These are phyloP conservation scores for Proisotoma minuta DNA, from an alignment of 2,888 invertebrate genomes.

Conservation along the genomic window DNA sequence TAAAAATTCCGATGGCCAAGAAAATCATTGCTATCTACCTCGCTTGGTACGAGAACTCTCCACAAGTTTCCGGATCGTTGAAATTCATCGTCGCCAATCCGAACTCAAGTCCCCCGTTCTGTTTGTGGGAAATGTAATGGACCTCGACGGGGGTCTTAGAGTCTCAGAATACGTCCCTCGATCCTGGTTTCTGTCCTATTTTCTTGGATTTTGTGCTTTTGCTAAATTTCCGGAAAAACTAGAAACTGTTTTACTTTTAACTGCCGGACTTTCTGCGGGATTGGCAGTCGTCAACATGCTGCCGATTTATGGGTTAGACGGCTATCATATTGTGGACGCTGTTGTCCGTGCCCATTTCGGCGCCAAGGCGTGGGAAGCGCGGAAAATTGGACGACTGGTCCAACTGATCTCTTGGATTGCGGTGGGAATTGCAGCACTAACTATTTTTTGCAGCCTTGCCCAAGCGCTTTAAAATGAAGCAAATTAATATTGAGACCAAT, in stretches of 20 bases:
- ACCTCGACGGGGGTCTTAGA: conserved; percentile 40
- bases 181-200: conserved; percentile 40
- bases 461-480: conserved; percentile 29
- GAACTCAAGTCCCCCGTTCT: conserved; percentile 38
- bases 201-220: conserved; percentile 40
- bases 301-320: conserved; percentile 46
- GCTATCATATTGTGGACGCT: conserved; percentile 45
- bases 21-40: conserved; percentile 37
- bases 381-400: conserved; percentile 40
- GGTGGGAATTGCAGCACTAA: conserved; percentile 40
- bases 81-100: conserved; percentile 43
- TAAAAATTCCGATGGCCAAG: neutral
- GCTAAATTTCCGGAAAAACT: conserved; percentile 41
- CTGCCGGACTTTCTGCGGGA: conserved; percentile 46
- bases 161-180: conserved; percentile 43
- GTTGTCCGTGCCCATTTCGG: conserved; percentile 30
- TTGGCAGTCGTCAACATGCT: conserved; percentile 46
- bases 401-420: conserved; percentile 44
- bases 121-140: conserved; percentile 46
- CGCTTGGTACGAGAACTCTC: conserved; percentile 35
- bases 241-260: conserved; percentile 45
- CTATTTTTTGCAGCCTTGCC: conserved; percentile 43
- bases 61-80: conserved; percentile 43
- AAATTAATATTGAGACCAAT: neutral
- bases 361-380: conserved; percentile 40